A percentile compares a stretch with the other conserved stretches of the same genome.
These are phyloP conservation scores for Hirtodrosophila cameraria DNA, from an alignment of 2,888 invertebrate species.

Conservation along the genomic window DNA sequence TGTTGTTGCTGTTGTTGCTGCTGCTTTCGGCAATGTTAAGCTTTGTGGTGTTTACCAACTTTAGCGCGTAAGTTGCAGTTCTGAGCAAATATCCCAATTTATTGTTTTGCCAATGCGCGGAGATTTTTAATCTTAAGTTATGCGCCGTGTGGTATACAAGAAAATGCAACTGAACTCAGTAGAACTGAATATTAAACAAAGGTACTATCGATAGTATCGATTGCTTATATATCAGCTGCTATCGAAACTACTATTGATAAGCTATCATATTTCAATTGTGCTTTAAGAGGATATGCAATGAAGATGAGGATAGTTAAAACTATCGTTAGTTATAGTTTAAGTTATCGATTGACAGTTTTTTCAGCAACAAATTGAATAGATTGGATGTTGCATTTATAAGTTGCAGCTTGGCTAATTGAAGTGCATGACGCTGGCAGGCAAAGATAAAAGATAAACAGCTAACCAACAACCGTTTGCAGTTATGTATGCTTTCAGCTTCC, in stretches of 20 bases:
- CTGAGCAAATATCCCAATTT: slow-evolving; percentile 55
- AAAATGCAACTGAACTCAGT: neutral
- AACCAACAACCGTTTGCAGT: slow-evolving; percentile 15
- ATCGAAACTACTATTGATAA: neutral
- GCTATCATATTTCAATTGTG: no score
- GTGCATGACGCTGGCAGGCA: slow-evolving; percentile 22
- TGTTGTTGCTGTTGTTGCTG: slow-evolving; percentile 15
- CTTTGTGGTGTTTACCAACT: slow-evolving; percentile 46
- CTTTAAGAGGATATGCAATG: no score
- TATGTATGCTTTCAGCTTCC: neutral
- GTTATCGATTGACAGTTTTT: no score
- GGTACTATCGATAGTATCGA: no score
- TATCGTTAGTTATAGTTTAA: no score
- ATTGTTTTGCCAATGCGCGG: slow-evolving; percentile 19
- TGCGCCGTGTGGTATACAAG: slow-evolving; percentile 1
- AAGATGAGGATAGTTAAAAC: no score
- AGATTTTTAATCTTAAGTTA: slow-evolving; percentile 30
- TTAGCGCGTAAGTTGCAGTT: slow-evolving; percentile 48
- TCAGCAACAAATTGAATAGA: neutral
- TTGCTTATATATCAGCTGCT: no score
- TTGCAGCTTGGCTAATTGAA: slow-evolving; percentile 35
- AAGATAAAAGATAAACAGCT: slow-evolving; percentile 32
- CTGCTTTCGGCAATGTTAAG: slow-evolving; percentile 30
- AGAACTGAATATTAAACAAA: no score
- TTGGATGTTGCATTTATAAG: slow-evolving; percentile 4